Base-by-base conservation (phyloP, 2,888 invertebrate genomes). In the Drosophila monieri region DNA sequence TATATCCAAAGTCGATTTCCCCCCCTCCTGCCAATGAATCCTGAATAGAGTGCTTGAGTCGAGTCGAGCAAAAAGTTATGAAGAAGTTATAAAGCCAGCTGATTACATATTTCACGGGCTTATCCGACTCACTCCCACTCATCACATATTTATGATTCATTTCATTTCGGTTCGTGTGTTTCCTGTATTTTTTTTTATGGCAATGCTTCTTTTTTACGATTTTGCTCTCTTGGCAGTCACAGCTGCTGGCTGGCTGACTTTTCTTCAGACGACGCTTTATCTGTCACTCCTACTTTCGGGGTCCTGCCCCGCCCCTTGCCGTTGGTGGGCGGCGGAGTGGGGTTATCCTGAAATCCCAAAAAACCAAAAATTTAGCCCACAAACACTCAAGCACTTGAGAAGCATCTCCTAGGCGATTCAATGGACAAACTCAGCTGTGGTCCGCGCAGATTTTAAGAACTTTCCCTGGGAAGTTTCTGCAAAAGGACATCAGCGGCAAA, bases 81-180 rank as follows among this genome's bases (percentile, higher is more conserved):
- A 64, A 58, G 49, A 37, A 54, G 46, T 53, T 37, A 56, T 35
- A 35, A 35, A 32, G 14, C 14, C 39, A 14, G 21, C 49, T 23
- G 49, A 32, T 15, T 55, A 3, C 10, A 9, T 39, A 48, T 32
- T 57, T 15, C 6, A 15, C 41, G 41, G 27, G 32, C 5, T 32
- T 32, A 32, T 12, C 32, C 32, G 32, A 15, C 25, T n/a, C 14
- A 14, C 27, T 27, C 27, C 21, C 32, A 48, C 81, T 80, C 79
- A 80, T 84, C 80, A 73, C 71, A 80, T 84, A 84, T 80, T 80
- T 80, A 80, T 80, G 78, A 80, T 75, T 81, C 68, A 76, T 71
- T 78, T 78, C 73, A 73, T 73, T 78, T 69, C 66, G 71, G 57
- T 76, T 74, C 73, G 79, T 66, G 56, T 60, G 52, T 25, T 76